Evolutionary conservation across 2,113 vertebrate genomes (phyloP), one percentile per base, ranked within the genome.

Genomic region (Hydrochoerus hydrochaeris): DNA sequence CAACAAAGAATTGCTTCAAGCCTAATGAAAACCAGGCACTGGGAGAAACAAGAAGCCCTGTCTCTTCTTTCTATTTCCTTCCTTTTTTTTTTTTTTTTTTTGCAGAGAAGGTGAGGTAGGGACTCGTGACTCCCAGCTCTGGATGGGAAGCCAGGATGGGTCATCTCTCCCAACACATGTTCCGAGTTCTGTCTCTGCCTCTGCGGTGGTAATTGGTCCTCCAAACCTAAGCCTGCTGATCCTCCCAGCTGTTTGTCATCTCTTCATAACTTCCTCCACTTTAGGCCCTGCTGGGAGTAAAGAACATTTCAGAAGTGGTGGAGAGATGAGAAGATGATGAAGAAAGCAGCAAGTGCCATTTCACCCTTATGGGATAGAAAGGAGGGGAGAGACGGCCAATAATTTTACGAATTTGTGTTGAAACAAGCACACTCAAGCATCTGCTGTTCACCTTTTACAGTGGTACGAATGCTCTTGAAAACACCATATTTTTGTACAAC

Each of bases 1-100:
- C 94, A 97, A 96, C 97, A 98, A 98, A 97, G 96, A 88, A 90
- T 60, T 38, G 44, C 82, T 92, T 96, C 71, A 96, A 71, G 78
- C 71, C 46, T 91, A 69, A 71, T 94, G 95, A 88, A 95, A 96
- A 95, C 30, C 81, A 30, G 90, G 52, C 28, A 81, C 17, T 78
- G 71, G 77, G 90, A 57, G 90, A 97, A 96, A 89, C 26, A n/a
- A 87, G 85, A 78, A 95, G 52, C 58, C 60, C 24, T 9, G 54
- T 92, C 94, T 98, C 80, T 46, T 38, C 35, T 96, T 88, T 91
- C 88, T 85, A 63, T n/a, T 91, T 88, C 95, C 71, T 87, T 91
- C 7, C 58, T 5, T 38, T 30, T 41, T n/a, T 87, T 38, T 38
- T 30, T 90, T 17, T 54, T 12, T 49, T 22, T 28, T 88, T 13